These are phyloP conservation scores for Petrolisthes manimaculis DNA, from an alignment of 2,888 invertebrate genomes.

Conservation along the genomic window DNA sequence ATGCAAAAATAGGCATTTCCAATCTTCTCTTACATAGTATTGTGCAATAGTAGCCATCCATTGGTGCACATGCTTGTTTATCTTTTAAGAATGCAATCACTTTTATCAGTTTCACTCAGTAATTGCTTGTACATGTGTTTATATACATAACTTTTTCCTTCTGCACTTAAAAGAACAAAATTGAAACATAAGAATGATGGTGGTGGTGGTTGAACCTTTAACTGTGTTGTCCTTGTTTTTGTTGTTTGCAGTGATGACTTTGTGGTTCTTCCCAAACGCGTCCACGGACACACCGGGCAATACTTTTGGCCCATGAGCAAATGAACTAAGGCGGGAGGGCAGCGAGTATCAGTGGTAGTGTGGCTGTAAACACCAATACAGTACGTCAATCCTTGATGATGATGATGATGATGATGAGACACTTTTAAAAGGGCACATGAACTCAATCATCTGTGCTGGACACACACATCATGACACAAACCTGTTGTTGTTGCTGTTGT, in stretches of 20 bases:
- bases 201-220: slow-evolving; percentile 49
- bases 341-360: slow-evolving; percentile 61
- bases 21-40: background rate
- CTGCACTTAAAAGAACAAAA: too few relatives aligned
- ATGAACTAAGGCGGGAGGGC: slow-evolving; percentile 64
- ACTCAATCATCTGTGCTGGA: slow-evolving; percentile 41
- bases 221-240: slow-evolving; percentile 62
- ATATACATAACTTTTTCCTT: background rate
- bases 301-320: slow-evolving; percentile 65
- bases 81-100: background rate
- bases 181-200: background rate
- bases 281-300: slow-evolving; percentile 61
- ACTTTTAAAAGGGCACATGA: slow-evolving; percentile 50
- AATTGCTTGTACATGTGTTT: too few relatives aligned
- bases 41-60: background rate
- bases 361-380: slow-evolving; percentile 51
- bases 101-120: background rate
- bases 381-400: too few relatives aligned
- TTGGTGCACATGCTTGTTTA: background rate
- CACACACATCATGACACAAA: slow-evolving; percentile 52
- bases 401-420: slow-evolving; percentile 40
- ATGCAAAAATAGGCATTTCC: slow-evolving; percentile 10
- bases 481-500: too few relatives aligned
- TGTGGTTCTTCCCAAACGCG: slow-evolving; percentile 64
- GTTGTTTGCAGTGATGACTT: slow-evolving; percentile 65